Evolutionary conservation across 2,888 invertebrate genomes (phyloP).

Genomic region (Galeruca laticollis): DNA sequence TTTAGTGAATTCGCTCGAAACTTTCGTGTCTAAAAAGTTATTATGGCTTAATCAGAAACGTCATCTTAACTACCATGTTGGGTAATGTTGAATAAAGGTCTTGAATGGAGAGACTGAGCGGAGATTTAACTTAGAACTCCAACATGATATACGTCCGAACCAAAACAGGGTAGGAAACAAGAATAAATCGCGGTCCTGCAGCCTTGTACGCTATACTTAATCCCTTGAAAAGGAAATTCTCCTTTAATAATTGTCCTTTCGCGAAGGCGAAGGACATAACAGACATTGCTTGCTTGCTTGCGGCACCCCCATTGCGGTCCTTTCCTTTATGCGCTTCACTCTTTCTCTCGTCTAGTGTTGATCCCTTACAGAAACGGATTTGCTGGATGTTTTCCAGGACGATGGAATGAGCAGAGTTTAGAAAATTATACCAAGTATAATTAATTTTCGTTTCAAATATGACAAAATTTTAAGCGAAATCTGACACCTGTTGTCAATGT

Average conservation of each 20-base stretch:
- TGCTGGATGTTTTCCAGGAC: neutral
- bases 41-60: neutral
- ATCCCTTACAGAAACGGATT: slow-evolving; percentile 11
- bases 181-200: slow-evolving; percentile 37
- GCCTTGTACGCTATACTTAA: slow-evolving; percentile 41
- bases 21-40: neutral
- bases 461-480: no score
- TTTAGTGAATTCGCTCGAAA: no score
- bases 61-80: neutral
- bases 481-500: no score
- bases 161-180: slow-evolving; percentile 22
- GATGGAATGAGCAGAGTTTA: no score
- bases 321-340: slow-evolving; percentile 8
- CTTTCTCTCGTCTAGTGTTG: slow-evolving; percentile 10
- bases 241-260: slow-evolving; percentile 34
- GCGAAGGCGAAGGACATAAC: slow-evolving; percentile 27
- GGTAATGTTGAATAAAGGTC: neutral
- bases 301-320: slow-evolving; percentile 12
- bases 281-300: slow-evolving; percentile 14
- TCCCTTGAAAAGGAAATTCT: slow-evolving; percentile 43
- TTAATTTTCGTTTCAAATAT: no score
- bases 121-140: neutral
- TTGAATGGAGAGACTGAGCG: neutral
- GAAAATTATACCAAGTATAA: no score
- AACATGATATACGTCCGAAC: slow-evolving; percentile 27